phyloP scores from a whole-genome alignment of 1,140 invertebrate genomes.

The Sminthurinus signatus region DNA sequence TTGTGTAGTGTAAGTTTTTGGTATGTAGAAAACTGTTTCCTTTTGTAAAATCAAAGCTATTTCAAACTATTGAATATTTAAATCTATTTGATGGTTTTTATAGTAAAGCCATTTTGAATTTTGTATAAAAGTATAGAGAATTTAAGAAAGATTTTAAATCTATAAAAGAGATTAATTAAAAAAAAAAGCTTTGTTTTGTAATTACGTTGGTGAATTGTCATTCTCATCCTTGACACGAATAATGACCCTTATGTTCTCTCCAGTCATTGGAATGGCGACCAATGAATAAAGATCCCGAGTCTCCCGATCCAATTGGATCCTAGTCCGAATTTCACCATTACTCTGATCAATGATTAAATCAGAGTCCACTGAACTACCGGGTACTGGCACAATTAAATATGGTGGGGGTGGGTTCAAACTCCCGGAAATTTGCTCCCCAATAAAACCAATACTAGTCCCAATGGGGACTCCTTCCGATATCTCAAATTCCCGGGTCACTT shows the following conservation, averaged over 20 bases:
- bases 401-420: slow-evolving; percentile 57
- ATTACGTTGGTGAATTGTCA: slow-evolving; percentile 75
- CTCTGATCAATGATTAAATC: slow-evolving; percentile 78
- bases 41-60: too few species aligned
- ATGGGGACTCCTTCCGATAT: slow-evolving; percentile 76
- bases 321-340: slow-evolving; percentile 85
- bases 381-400: slow-evolving; percentile 80
- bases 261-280: slow-evolving; percentile 77
- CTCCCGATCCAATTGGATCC: slow-evolving; percentile 80
- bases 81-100: too few species aligned
- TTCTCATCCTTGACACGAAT: slow-evolving; percentile 93
- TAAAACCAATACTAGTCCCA: slow-evolving; percentile 79
- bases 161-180: too few species aligned
- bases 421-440: slow-evolving; percentile 59
- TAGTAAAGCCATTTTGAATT: too few species aligned
- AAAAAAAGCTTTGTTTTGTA: too few species aligned
- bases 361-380: slow-evolving; percentile 74
- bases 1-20: too few species aligned
- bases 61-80: too few species aligned
- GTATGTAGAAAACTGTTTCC: too few species aligned
- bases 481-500: slow-evolving; percentile 67
- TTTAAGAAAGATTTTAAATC: too few species aligned
- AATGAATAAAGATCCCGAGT: slow-evolving; percentile 74
- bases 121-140: too few species aligned
- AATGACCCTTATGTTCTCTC: slow-evolving; percentile 73